Evolutionary conservation across 2,888 invertebrate genomes (phyloP).

Genomic region (Yponomeuta plumbellus): DNA sequence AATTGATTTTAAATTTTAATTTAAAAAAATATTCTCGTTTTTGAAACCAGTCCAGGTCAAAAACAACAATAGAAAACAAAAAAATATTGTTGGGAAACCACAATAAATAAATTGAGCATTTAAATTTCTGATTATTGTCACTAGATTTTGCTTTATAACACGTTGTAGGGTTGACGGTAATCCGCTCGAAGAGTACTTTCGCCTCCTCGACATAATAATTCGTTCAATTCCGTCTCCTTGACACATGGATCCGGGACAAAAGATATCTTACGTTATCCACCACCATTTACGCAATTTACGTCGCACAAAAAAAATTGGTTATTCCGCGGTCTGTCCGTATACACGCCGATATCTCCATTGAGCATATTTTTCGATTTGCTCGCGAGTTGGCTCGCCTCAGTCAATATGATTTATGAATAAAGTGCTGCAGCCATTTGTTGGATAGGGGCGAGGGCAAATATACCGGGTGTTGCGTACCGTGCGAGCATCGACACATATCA

Average conservation of each 20-base stretch:
- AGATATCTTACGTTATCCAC: background rate
- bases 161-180: background rate
- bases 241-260: constrained; percentile 1
- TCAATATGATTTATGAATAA: constrained; percentile 48
- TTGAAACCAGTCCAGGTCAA: too few relatives aligned
- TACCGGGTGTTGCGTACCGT: constrained; percentile 9
- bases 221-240: background rate
- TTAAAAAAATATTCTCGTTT: too few relatives aligned
- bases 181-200: background rate
- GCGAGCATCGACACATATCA: constrained; percentile 29
- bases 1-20: too few relatives aligned
- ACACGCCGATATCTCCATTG: constrained; percentile 40
- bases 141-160: too few relatives aligned
- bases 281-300: constrained; percentile 7
- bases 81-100: too few relatives aligned
- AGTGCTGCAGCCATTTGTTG: constrained; percentile 28
- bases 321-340: constrained; percentile 1
- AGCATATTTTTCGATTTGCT: constrained; percentile 51
- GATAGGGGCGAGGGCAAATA: constrained; percentile 10
- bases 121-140: too few relatives aligned
- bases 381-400: constrained; percentile 31
- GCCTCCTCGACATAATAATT: background rate
- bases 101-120: too few relatives aligned
- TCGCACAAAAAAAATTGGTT: constrained; percentile 5
- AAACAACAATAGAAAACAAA: too few relatives aligned